Base-by-base conservation (phyloP, 1,140 invertebrate species). In the Drosophila ironensis region DNA sequence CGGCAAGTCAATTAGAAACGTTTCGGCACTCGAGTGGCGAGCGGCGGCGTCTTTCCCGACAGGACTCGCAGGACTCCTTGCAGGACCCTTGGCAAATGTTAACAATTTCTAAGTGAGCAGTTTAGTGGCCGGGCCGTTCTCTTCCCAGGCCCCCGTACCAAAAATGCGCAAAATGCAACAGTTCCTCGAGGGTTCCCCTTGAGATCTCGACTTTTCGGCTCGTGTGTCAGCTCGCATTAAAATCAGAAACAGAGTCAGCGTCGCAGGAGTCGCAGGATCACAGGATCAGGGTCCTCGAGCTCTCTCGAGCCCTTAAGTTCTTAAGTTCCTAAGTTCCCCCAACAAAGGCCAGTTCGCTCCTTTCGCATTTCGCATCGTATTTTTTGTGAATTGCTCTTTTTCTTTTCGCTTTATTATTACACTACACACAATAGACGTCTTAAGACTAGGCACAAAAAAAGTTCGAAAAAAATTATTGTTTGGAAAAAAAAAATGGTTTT, bases 81-180 rank as follows among this genome's bases (percentile, higher is more conserved):
- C 52, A 12, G 16, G 22, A 16, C 30, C 24, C 67, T 64, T 64
- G 48, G 57, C 73, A 76, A 80, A 80, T 82, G 77, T 82, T 82
- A 82, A 82, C 68, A 82, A 72, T 82, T 86, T 80, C 56, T 63
- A 84, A 84, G 78, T 84, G 78, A 78, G 74, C 70, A 86, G 80
- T 80, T 82, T 82, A 82, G 46, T 59, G 60, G 76, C 46, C 28
- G 70, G 14, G 14, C 33, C 4, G 27, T 8, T 4, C 25, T 8
- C 53, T 80, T 80, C 76, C 76, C 76, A 81, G 60, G 72, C 66
- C 7, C 11, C 11, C 4, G 28, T 9, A 9, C n/a, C 28, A 12
- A 37, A 33, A 33, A 33, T 37, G 12, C 33, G 12, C 44, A 52
- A 74, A 84, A 74, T 84, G 78, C 78, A 84, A 84, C 78, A 84